Conservation (phyloP, 2,113 vertebrate genomes). For the Centropus unirufus region DNA sequence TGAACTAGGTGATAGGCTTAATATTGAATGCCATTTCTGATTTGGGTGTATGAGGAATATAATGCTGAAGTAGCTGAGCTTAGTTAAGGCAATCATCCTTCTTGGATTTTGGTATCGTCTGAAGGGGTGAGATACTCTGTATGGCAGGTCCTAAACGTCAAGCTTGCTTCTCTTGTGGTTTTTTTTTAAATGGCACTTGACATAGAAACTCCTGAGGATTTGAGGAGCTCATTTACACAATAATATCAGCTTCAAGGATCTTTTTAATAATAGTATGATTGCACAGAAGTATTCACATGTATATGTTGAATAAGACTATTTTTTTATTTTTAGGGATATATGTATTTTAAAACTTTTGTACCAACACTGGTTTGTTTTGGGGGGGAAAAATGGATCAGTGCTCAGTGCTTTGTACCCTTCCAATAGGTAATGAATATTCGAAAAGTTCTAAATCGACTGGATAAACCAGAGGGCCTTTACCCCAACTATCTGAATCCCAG, state of each 20-base stretch:
- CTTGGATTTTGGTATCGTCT: neutral
- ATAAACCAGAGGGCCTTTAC: slow-evolving; percentile 96
- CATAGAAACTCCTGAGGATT: neutral
- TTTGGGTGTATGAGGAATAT: neutral
- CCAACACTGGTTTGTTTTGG: neutral
- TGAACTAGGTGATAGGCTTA: neutral
- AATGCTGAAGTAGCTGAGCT: neutral
- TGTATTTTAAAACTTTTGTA: neutral
- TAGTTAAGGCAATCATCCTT: neutral
- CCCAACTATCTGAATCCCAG: slow-evolving; percentile 98
- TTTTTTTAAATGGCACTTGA: neutral
- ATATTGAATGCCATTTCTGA: neutral
- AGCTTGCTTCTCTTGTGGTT: neutral
- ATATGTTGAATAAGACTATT: neutral
- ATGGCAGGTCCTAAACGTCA: neutral
- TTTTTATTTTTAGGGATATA: neutral
- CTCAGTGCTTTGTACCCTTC: slow-evolving; percentile 25
- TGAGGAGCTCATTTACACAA: neutral
- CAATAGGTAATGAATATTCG: slow-evolving; percentile 95
- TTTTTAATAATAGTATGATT: neutral
- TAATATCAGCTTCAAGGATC: neutral
- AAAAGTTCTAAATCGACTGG: slow-evolving; percentile 90
- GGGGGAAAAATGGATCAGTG: neutral
- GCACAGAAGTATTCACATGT: neutral
- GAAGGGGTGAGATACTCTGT: neutral